A percentile compares a stretch with the other conserved stretches of the same genome.
Evolutionary conservation across 2,797 vertebrate genomes (phyloP).

Genomic region (Falco berigora): DNA sequence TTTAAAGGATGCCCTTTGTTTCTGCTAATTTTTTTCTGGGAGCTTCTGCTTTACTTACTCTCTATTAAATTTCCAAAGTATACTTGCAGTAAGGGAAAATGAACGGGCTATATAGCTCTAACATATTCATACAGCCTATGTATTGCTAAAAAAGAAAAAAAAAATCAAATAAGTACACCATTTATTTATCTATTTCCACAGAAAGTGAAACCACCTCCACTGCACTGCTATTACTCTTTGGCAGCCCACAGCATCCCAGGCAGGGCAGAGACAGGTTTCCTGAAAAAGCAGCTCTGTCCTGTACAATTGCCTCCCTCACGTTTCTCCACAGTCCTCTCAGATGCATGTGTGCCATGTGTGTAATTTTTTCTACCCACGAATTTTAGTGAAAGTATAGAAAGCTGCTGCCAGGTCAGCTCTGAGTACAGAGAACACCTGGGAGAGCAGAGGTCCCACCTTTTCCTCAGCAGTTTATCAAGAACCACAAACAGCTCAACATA

Average conservation of each 20-base stretch:
- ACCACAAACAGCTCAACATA: neutral
- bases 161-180: neutral
- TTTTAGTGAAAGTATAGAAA: neutral
- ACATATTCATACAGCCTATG: neutral
- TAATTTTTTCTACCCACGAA: neutral
- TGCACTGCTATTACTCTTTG: neutral
- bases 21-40: neutral
- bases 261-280: neutral
- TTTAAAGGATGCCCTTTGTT: neutral
- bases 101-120: neutral
- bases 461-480: neutral
- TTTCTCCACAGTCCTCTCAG: neutral
- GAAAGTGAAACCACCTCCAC: neutral
- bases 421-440: neutral
- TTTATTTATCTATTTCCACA: neutral
- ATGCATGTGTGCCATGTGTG: accelerated
- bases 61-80: neutral
- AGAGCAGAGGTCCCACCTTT: neutral
- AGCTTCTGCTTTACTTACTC: neutral
- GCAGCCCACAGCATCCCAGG: neutral
- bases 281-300: neutral
- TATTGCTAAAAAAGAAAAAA: neutral
- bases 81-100: neutral
- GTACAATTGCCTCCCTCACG: neutral
- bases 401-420: neutral